Percentiles rank a stretch among this genome's conserved stretches.
phyloP scores from a whole-genome alignment of 2,797 vertebrate species.

The Sebastes nivosus region DNA sequence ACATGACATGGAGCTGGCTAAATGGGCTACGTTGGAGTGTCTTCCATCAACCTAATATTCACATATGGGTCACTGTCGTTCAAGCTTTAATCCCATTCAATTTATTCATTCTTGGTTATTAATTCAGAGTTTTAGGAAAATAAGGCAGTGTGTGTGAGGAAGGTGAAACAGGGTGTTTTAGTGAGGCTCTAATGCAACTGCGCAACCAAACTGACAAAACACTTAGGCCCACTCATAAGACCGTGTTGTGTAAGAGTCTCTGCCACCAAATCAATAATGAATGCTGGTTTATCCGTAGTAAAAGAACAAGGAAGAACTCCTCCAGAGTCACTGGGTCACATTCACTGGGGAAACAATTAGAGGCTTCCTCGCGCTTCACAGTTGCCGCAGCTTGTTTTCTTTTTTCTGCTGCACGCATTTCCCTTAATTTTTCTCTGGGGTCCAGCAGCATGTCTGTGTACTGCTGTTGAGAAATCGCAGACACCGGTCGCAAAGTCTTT shows the following conservation, averaged over 20 bases:
- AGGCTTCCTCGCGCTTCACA: constrained; percentile 57
- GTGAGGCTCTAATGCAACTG: constrained; percentile 15
- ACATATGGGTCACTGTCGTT: constrained; percentile 78
- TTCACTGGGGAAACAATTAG: constrained; percentile 83
- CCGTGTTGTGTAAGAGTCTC: constrained; percentile 55
- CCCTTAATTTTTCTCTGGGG: constrained; percentile 72
- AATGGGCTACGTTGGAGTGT: constrained; percentile 82
- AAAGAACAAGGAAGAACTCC: constrained; percentile 69
- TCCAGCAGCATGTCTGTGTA: constrained; percentile 60
- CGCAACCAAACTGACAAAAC: constrained; percentile 46
- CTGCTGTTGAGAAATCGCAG: constrained; percentile 76
- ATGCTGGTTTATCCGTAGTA: constrained; percentile 70
- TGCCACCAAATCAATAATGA: constrained; percentile 77
- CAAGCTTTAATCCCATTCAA: constrained; percentile 78
- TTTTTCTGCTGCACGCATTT: constrained; percentile 46
- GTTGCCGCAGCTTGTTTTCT: constrained; percentile 40
- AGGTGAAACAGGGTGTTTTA: constrained; percentile 40
- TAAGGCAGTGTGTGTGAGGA: background rate
- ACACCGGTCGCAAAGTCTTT: constrained; percentile 55
- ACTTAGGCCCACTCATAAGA: constrained; percentile 47
- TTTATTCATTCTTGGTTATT: constrained; percentile 77
- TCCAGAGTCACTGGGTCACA: constrained; percentile 75
- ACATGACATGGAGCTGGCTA: constrained; percentile 84
- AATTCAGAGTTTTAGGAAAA: constrained; percentile 70
- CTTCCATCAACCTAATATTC: constrained; percentile 82